These are phyloP conservation scores for Monodelphis domestica DNA, from an alignment of 2,797 vertebrate genomes.

Conservation along the genomic window DNA sequence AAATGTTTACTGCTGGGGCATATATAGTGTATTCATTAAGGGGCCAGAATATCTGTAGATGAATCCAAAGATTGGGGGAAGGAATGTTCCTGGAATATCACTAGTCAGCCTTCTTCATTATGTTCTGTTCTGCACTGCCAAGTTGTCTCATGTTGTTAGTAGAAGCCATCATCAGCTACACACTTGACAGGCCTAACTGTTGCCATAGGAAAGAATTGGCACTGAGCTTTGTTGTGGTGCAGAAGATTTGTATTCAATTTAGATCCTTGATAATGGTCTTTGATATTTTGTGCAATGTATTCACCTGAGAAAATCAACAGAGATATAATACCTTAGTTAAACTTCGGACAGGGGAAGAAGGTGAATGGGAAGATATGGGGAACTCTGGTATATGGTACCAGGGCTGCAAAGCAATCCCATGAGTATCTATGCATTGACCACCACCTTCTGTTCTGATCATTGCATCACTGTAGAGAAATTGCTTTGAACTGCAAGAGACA, in stretches of 20 bases:
- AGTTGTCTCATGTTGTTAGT: neutral
- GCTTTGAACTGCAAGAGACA: neutral
- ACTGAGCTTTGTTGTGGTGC: neutral
- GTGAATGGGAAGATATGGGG: neutral
- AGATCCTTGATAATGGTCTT: conserved; percentile 18
- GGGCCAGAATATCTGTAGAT: neutral
- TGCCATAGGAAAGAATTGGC: conserved; percentile 7
- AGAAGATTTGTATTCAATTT: conserved; percentile 27
- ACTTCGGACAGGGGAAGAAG: neutral
- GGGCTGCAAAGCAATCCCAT: neutral
- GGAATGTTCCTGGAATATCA: neutral
- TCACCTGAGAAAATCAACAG: conserved; percentile 15
- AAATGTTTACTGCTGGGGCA: conserved; percentile 3
- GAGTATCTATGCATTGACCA: neutral
- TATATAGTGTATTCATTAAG: conserved; percentile 12
- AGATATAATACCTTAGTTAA: neutral
- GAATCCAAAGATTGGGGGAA: conserved; percentile 17
- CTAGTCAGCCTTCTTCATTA: conserved; percentile 19
- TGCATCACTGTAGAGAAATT: neutral
- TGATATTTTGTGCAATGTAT: neutral
- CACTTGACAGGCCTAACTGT: conserved; percentile 40
- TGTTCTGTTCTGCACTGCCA: neutral
- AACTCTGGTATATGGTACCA: neutral
- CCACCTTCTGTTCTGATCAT: no score
- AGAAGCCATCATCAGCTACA: neutral